These are phyloP conservation scores for Hydrocynus forskahlii DNA, from an alignment of 2,797 vertebrate genomes.

Conservation along the genomic window DNA sequence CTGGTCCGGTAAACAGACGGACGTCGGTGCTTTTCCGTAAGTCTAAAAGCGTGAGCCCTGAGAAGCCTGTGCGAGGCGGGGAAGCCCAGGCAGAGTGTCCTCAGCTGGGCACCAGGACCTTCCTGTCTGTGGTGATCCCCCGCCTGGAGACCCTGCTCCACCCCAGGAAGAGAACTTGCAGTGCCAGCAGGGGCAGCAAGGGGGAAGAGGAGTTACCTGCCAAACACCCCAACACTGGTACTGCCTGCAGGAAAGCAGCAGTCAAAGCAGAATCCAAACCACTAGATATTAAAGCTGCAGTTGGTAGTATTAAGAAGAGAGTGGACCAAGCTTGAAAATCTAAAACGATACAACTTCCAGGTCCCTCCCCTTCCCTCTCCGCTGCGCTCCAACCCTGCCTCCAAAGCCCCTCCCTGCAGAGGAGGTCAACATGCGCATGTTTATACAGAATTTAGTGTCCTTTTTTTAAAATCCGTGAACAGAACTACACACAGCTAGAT, in stretches of 20 bases:
- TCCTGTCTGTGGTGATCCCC: constrained; percentile 98
- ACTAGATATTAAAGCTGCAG: constrained; percentile 5
- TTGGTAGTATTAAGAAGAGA: too few relatives aligned
- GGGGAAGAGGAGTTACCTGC: constrained; percentile 85
- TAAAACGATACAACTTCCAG: too few relatives aligned
- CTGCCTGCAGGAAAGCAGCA: constrained; percentile 52
- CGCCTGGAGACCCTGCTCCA: constrained; percentile 96
- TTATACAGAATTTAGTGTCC: too few relatives aligned
- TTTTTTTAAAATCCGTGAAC: too few relatives aligned
- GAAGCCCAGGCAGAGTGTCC: constrained; percentile 82
- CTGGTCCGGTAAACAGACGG: constrained; percentile 85
- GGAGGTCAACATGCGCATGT: too few relatives aligned
- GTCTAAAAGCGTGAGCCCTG: constrained; percentile 94
- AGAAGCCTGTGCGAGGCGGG: constrained; percentile 85
- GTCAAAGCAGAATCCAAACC: constrained; percentile 56
- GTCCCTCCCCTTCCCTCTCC: too few relatives aligned
- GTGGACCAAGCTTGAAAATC: too few relatives aligned
- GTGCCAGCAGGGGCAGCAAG: constrained; percentile 84
- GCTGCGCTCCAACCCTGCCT: too few relatives aligned
- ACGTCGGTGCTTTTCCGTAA: constrained; percentile 92
- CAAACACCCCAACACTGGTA: constrained; percentile 91
- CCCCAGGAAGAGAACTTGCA: constrained; percentile 91
- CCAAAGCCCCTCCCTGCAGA: too few relatives aligned
- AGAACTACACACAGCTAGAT: too few relatives aligned
- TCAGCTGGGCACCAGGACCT: constrained; percentile 94